Evolutionary conservation across 1,140 invertebrate genomes (phyloP).

Genomic region (Sycophila sp.): DNA sequence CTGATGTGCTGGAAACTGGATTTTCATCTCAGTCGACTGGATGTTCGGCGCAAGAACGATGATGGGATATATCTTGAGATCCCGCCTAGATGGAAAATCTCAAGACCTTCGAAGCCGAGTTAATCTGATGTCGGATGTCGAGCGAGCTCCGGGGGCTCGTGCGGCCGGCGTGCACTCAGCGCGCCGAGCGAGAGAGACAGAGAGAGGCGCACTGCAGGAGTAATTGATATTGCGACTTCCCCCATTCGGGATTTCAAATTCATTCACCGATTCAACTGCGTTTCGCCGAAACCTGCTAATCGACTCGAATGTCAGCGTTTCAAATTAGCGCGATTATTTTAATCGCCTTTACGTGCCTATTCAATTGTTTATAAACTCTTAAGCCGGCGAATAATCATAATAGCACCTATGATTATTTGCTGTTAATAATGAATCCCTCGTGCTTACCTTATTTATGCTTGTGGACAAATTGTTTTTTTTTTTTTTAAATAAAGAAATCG

Average conservation of each 20-base stretch:
- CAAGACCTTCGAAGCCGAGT: conserved; percentile 29
- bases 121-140: conserved; percentile 38
- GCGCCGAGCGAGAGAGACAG: too few species aligned
- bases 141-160: too few species aligned
- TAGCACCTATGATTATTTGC: too few species aligned
- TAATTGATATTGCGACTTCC: conserved; percentile 39
- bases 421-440: too few species aligned
- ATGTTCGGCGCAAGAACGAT: conserved; percentile 15
- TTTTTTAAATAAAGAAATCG: too few species aligned
- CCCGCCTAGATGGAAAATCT: conserved; percentile 34
- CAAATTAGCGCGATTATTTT: background rate
- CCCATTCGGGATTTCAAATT: conserved; percentile 27
- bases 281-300: conserved; percentile 26
- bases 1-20: conserved; percentile 31
- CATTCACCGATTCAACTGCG: conserved; percentile 19
- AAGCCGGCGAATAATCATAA: too few species aligned
- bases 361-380: too few species aligned
- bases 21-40: conserved; percentile 26
- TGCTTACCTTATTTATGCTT: too few species aligned
- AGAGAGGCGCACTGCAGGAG: background rate
- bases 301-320: conserved; percentile 9
- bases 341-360: background rate
- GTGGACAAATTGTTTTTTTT: too few species aligned
- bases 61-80: conserved; percentile 19
- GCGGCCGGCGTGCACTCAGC: too few species aligned